These are phyloP conservation scores for Macropodus opercularis DNA, from an alignment of 2,797 vertebrate genomes.

Conservation along the genomic window DNA sequence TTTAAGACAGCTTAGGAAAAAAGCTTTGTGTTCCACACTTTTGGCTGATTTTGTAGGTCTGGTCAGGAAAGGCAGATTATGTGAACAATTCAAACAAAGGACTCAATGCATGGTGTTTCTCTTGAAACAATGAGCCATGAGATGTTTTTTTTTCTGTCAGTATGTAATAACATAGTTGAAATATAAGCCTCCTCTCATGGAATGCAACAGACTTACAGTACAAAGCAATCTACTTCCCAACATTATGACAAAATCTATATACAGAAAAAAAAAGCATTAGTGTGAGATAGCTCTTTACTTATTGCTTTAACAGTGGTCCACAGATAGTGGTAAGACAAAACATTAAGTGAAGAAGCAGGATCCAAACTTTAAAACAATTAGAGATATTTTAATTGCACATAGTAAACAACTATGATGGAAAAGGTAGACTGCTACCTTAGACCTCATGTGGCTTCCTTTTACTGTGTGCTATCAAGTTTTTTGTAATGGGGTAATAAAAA, in stretches of 20 bases:
- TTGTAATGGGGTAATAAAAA: conserved; percentile 25
- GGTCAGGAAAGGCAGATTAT: conserved; percentile 23
- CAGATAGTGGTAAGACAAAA: conserved; percentile 21
- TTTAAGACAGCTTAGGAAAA: conserved; percentile 66
- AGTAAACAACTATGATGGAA: conserved; percentile 3
- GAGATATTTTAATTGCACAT: conserved; percentile 17
- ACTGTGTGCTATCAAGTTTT: conserved; percentile 8
- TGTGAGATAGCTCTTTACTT: conserved; percentile 40
- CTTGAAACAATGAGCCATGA: conserved; percentile 4
- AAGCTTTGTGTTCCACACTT: conserved; percentile 45
- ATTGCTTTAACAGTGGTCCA: conserved; percentile 61
- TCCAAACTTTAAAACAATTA: conserved; percentile 22
- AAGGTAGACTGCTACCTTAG: conserved; percentile 42
- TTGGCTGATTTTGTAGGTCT: conserved; percentile 64
- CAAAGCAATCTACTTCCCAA: conserved; percentile 28
- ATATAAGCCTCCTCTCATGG: conserved; percentile 27
- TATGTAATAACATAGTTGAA: conserved; percentile 28
- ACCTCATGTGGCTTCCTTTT: conserved; percentile 29
- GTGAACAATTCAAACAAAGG: conserved; percentile 27
- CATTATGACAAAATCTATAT: conserved; percentile 14
- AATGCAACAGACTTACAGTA: conserved; percentile 47
- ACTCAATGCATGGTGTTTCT: conserved; percentile 18
- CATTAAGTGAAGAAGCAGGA: conserved; percentile 18
- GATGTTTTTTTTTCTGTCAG: conserved; percentile 14
- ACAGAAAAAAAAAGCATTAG: conserved; percentile 25